Percentiles rank a stretch among this genome's conserved stretches.
Conservation (phyloP, 2,113 vertebrate genomes). For the Puntigrus tetrazona region DNA sequence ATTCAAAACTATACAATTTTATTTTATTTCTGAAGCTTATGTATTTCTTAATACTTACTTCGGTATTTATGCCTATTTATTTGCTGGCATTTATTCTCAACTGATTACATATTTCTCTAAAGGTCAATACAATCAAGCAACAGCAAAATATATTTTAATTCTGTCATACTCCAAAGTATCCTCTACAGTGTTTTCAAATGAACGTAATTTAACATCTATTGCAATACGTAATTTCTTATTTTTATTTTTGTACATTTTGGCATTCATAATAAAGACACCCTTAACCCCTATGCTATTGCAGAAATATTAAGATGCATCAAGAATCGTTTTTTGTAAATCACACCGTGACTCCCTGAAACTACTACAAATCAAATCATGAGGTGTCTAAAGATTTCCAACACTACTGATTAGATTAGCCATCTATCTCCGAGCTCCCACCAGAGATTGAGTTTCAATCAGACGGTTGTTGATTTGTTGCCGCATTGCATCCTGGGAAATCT, state of each 20-base stretch:
- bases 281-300: background rate
- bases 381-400: background rate
- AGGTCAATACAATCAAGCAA: background rate
- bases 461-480: slow-evolving; percentile 70
- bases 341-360: background rate
- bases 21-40: too few species aligned
- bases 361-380: background rate
- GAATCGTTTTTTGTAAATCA: background rate
- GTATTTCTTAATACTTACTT: too few species aligned
- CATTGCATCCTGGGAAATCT: slow-evolving; percentile 75
- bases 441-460: slow-evolving; percentile 64
- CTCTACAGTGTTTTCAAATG: background rate
- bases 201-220: background rate
- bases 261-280: background rate
- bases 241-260: background rate
- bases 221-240: too few species aligned
- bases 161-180: background rate
- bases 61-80: background rate
- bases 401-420: background rate
- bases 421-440: slow-evolving; percentile 68
- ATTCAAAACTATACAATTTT: background rate
- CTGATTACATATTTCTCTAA: background rate
- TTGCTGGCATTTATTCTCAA: too few species aligned
- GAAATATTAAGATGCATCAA: background rate
- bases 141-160: background rate